A percentile compares a stretch with the other conserved stretches of the same genome.
Conservation (phyloP, 2,113 vertebrate genomes). For the Sylvicapra grimmia region DNA sequence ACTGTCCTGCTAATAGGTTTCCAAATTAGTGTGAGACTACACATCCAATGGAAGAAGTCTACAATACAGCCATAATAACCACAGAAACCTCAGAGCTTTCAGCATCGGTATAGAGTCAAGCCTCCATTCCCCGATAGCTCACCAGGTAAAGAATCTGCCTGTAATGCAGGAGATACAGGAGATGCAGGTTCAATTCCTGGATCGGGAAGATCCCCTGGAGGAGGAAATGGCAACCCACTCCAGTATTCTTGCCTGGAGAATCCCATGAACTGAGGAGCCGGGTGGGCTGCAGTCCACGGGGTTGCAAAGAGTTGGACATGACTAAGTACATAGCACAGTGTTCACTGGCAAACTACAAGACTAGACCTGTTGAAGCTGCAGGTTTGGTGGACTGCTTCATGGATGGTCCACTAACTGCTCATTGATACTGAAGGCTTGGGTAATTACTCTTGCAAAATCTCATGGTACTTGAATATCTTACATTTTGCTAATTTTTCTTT, state of each 20-base stretch:
- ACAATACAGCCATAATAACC: background rate
- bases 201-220: background rate
- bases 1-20: background rate
- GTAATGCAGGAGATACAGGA: background rate
- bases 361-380: background rate
- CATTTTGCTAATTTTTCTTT: background rate
- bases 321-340: background rate
- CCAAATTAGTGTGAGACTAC: background rate
- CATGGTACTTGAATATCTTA: background rate
- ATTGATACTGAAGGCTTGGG: background rate
- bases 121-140: background rate
- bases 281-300: background rate
- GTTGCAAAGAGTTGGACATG: background rate
- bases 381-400: background rate
- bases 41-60: background rate
- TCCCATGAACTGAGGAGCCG: background rate
- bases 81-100: background rate
- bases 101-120: background rate
- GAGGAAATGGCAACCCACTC: background rate
- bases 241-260: background rate
- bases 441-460: background rate
- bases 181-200: fast-evolving
- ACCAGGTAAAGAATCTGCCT: background rate
- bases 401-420: background rate
- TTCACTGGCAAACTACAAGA: background rate